Conservation (phyloP, 2,888 invertebrate species). For the Archips xylosteana region DNA sequence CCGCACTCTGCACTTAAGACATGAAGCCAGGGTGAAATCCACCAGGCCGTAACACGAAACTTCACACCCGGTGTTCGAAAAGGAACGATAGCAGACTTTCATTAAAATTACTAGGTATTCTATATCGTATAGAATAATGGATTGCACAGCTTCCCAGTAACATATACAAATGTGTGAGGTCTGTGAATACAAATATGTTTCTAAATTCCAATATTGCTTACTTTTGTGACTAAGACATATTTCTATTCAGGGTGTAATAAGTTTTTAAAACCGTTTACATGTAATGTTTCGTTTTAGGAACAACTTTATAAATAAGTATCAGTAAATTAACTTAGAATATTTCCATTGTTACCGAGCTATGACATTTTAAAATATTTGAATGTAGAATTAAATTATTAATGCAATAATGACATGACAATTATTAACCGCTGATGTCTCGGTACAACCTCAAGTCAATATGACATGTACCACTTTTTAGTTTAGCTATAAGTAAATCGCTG, state of each 20-base stretch:
- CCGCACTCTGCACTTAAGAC: too few species aligned
- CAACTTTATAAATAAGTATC: background rate
- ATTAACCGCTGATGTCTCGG: background rate
- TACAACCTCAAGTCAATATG: conserved; percentile 1
- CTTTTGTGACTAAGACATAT: background rate
- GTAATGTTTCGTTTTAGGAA: background rate
- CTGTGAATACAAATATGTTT: background rate
- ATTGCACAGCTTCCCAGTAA: background rate
- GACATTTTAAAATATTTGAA: background rate
- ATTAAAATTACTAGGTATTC: too few species aligned
- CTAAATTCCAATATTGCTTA: background rate
- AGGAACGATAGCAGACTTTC: too few species aligned
- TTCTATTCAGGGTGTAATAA: background rate
- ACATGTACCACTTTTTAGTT: background rate
- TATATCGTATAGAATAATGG: too few species aligned
- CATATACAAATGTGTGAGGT: background rate
- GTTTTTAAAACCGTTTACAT: background rate
- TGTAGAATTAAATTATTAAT: background rate
- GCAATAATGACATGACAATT: background rate
- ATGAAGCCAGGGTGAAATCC: too few species aligned
- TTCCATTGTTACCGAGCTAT: background rate
- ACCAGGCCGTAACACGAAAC: too few species aligned
- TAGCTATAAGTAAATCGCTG: background rate
- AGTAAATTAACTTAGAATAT: too few species aligned
- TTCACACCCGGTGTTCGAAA: too few species aligned